Evolutionary conservation across 2,888 invertebrate species (phyloP), one percentile per base, ranked within the genome.

Genomic region (Polydrusus tereticollis): DNA sequence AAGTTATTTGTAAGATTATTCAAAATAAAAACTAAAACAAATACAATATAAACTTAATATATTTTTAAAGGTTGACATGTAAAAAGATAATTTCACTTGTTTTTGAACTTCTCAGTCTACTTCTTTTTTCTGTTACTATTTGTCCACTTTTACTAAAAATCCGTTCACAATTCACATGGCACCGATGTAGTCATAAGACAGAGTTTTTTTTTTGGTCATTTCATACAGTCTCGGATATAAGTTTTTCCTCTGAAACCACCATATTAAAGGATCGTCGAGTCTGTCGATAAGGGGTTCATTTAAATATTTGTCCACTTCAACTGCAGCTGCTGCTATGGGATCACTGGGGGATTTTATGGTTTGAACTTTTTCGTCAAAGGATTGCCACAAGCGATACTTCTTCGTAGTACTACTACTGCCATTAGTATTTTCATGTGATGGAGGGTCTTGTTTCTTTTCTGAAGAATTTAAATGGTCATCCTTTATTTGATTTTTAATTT

Each of bases 301-400:
- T 23, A 73, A 20, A 45, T 73, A 73, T 59, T 57, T 52, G 45
- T 64, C 59, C 12, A 64, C 18, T 64, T 74, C 70, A 10, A 71
- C 26, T 20, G 71, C 71, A 38, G 26, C 62, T 18, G 68, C 63
- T 16, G 67, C 69, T 10, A 41, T 57, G 33, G 18, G 45, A 45
- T 16, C 20, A 45, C 18, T 45, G 20, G 45, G 45, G 26, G 26
- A 5, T 26, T 26, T 26, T 26, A 26, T 26, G 3, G 3, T 26
- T 7, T 26, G 26, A 6, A 26, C 26, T 26, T 26, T 26, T 26
- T 26, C 26, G 6, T 26, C 26, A 26, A 26, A 26, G 6, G 26
- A 3, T 26, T 26, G 3, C 26, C 26, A 26, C 6, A 26, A 6
- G 26, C n/a, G n/a, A n/a, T n/a, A n/a, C n/a, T n/a, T n/a, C n/a